Evolutionary conservation across 2,797 vertebrate genomes (phyloP).

Genomic region (Galago senegalensis): DNA sequence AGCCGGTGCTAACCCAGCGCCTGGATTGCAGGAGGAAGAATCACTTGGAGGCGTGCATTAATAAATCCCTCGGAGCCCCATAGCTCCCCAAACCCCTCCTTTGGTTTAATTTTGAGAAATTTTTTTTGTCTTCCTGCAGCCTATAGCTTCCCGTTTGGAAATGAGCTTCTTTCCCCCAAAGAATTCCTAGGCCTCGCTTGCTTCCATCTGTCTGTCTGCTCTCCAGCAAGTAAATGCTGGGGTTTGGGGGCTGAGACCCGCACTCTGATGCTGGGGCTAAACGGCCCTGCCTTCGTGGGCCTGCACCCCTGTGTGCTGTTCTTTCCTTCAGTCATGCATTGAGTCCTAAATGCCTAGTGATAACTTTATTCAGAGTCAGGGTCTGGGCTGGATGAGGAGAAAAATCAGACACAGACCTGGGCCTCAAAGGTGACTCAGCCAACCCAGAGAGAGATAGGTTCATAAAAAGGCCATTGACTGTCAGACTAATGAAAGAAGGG

Average conservation of each 20-base stretch:
- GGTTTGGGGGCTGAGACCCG: background rate
- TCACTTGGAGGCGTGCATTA: constrained; percentile 96
- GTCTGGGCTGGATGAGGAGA: background rate
- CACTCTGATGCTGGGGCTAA: background rate
- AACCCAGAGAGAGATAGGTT: background rate
- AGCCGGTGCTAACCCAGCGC: constrained; percentile 95
- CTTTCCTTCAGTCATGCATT: background rate
- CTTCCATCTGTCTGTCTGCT: constrained; percentile 79
- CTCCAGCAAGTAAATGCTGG: constrained; percentile 51
- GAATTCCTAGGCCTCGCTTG: constrained; percentile 85
- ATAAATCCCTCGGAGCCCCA: constrained; percentile 99
- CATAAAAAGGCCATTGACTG: background rate
- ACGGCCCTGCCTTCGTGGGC: background rate
- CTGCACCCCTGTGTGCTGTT: background rate
- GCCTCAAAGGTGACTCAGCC: background rate
- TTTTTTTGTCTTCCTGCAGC: constrained; percentile 86
- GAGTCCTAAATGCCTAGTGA: background rate
- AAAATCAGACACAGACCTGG: background rate
- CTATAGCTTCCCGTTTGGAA: constrained; percentile 87
- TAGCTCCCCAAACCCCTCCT: constrained; percentile 93
- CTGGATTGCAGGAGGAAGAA: constrained; percentile 95
- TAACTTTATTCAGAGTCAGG: background rate
- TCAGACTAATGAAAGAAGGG: background rate
- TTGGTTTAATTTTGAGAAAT: constrained; percentile 96
- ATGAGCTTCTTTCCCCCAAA: constrained; percentile 87